Evolutionary conservation across 2,888 invertebrate genomes (phyloP), one percentile per base, ranked within the genome.

Genomic region (Euproctis similis): DNA sequence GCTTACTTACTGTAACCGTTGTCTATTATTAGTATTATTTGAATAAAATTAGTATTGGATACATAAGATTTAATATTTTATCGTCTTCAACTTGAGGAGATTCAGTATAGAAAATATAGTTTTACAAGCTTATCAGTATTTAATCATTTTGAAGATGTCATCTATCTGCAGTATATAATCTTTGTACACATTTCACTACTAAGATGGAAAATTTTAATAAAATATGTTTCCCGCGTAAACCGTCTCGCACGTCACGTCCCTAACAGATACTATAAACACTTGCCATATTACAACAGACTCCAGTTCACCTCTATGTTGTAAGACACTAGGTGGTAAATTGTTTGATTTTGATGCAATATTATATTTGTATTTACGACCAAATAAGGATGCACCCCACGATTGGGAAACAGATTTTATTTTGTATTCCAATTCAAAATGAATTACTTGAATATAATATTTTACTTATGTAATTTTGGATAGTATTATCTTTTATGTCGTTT

Each of bases 191-290:
- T 49, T 51, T 46, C 52, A 49, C 56, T 56, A 53, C 53, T 58
- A 51, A 70, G 66, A 71, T 69, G 69, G 71, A 70, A 73, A 74
- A 69, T 73, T 73, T 70, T 71, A 73, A 72, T 74, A 74, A 73
- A 73, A 72, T 71, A 73, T 70, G 65, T 73, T 71, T 56, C 59
- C 54, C 63, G 65, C 61, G 61, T 60, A 69, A 68, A 68, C 63
- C 57, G 56, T 63, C 59, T 46, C 43, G 41, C 40, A 53, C 66
- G 61, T 67, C 67, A 67, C 69, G 65, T 64, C 61, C 52, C 56
- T 55, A 57, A 62, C 65, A 58, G 57, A 64, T 61, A 63, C 59
- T 54, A 59, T 60, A 67, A 62, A 63, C 61, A 59, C 59, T 59
- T 54, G 43, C 46, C 42, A 55, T 43, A 39, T 42, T 42, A 34